Conservation (phyloP, 2,113 vertebrate species). For the Oncorhynchus clarkii region DNA sequence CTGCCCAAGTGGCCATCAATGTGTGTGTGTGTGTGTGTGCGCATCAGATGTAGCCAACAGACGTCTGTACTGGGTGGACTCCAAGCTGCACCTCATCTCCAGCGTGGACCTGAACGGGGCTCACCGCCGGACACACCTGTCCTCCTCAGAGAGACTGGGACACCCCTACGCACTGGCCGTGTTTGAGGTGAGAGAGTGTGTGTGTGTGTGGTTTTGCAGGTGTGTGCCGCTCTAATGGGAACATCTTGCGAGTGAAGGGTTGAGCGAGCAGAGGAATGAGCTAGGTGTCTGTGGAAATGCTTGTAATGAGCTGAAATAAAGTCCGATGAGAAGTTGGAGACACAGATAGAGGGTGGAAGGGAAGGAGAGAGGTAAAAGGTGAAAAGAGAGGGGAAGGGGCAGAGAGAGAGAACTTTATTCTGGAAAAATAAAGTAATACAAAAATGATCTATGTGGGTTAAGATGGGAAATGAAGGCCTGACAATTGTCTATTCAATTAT, state of each 20-base stretch:
- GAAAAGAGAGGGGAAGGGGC: neutral
- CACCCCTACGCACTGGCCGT: conserved; percentile 94
- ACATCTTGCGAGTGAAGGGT: conserved; percentile 50
- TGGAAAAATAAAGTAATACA: too few species aligned
- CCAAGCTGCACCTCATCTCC: conserved; percentile 91
- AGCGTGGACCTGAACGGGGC: conserved; percentile 90
- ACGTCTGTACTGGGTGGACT: conserved; percentile 98
- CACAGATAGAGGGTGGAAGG: conserved; percentile 12
- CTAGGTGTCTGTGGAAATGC: conserved; percentile 44
- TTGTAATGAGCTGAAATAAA: conserved; percentile 59
- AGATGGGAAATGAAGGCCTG: too few species aligned
- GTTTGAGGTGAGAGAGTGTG: conserved; percentile 83
- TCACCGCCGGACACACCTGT: conserved; percentile 88
- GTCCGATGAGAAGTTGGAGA: neutral
- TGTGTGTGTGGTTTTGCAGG: neutral
- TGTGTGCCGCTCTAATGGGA: neutral
- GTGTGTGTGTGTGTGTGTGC: neutral
- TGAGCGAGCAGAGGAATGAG: conserved; percentile 41
- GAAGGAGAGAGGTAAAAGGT: neutral
- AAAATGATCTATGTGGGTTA: too few species aligned
- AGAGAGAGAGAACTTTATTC: conserved; percentile 9
- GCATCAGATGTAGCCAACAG: conserved; percentile 86
- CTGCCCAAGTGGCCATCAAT: neutral
- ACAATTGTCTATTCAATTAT: too few species aligned
- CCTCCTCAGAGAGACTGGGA: conserved; percentile 82